A percentile compares a stretch with the other conserved stretches of the same genome.
Conservation (phyloP, 1,140 invertebrate genomes). For the Pollicipes pollicipes region DNA sequence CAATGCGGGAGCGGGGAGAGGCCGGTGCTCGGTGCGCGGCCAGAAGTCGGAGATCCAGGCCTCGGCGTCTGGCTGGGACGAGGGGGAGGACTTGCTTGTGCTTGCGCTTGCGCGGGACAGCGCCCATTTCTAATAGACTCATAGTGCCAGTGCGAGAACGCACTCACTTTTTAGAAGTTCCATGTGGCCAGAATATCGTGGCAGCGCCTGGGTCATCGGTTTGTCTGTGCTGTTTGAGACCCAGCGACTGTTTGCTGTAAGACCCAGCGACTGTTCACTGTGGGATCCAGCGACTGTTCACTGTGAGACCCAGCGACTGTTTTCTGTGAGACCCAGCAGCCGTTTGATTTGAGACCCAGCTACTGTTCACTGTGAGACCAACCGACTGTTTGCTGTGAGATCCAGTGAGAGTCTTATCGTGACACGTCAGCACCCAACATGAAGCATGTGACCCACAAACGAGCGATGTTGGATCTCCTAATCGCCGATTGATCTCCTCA, state of each 20-base stretch:
- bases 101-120: background rate
- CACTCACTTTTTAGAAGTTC: background rate
- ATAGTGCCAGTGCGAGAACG: too few species aligned
- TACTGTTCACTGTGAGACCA: too few species aligned
- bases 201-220: too few species aligned
- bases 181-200: too few species aligned
- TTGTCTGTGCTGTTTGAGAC: too few species aligned
- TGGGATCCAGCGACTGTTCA: too few species aligned
- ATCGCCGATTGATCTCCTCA: conserved; percentile 24
- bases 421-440: background rate
- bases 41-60: background rate
- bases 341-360: conserved; percentile 5
- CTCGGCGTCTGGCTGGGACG: background rate
- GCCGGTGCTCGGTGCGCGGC: background rate
- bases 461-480: background rate
- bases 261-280: too few species aligned
- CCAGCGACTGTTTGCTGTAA: too few species aligned
- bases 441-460: background rate
- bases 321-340: background rate
- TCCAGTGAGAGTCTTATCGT: conserved; percentile 7
- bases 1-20: background rate
- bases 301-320: too few species aligned
- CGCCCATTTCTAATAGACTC: too few species aligned
- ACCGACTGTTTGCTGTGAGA: conserved; percentile 23
- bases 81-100: background rate